Base-by-base conservation (phyloP, 2,113 vertebrate genomes). In the Phylloscopus trochiloides region DNA sequence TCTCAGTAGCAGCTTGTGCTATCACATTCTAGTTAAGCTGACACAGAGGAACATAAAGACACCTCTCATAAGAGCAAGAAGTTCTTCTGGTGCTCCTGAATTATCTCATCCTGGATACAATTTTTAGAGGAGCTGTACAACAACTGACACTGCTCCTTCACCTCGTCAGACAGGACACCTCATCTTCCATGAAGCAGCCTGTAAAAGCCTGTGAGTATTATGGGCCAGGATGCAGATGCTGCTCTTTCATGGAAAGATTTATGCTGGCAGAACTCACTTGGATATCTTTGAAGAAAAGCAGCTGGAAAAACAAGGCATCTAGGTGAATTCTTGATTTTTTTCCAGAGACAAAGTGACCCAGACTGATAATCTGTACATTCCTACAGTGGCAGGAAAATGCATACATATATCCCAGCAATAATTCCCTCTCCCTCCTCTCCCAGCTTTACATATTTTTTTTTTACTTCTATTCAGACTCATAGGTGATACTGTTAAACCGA, bases 241-340 rank as follows among this genome's bases (percentile, higher is more conserved):
- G 54, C 61, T 75, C 48, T 81, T 76, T 75, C 62, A 52, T 11
- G 32, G 42, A 25, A 83, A 83, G 67, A 76, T 79, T 83, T 86
- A 75, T 71, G 67, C 79, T 81, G 68, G 17, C 28, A 76, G 42
- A 88, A 20, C 50, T 90, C 74, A 24, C 55, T 83, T 67, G 45
- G 29, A 74, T 43, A 71, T 28, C 51, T 92, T 55, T 88, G 78
- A 90, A 90, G 87, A 85, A 83, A 81, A 86, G 54, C 87, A 96
- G 74, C 62, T 88, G 78, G 74, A 79, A 87, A 90, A 95, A 88
- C 73, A 95, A 88, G 71, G 42, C 7, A 1, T 62, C 3, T 34
- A 50, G 77, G 77, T 66, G 68, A 91, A 77, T 77, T 95, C 48
- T 28, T 79, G 80, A 87, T 57, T 92, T 68, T 84, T 51, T 86